These are phyloP conservation scores for Gisinianus flammeolus DNA, from an alignment of 2,888 invertebrate genomes.

Conservation along the genomic window DNA sequence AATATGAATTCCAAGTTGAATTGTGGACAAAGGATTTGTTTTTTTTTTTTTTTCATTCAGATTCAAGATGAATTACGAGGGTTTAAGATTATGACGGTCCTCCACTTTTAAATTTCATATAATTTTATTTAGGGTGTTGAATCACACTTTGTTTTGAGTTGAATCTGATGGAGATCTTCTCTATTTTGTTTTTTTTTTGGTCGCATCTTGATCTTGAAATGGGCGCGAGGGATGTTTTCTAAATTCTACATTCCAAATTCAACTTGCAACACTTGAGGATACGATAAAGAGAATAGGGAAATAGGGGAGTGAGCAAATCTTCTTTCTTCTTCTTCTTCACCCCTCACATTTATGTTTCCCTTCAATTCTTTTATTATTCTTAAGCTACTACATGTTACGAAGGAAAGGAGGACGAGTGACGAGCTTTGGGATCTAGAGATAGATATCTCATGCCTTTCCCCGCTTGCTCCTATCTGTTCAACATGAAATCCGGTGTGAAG, in stretches of 20 bases:
- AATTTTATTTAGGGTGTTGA: no score
- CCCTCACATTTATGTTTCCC: conserved; percentile 26
- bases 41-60: background rate
- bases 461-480: background rate
- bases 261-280: background rate
- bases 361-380: background rate
- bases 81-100: background rate
- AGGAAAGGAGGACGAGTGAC: background rate
- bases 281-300: background rate
- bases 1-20: no score
- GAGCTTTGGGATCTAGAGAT: background rate
- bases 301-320: conserved; percentile 1
- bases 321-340: conserved; percentile 18
- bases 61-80: conserved; percentile 7
- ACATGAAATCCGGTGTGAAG: background rate
- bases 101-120: background rate
- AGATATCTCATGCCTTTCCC: background rate
- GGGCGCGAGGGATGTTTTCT: background rate
- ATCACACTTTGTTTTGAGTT: no score
- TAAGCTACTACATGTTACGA: background rate
- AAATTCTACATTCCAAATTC: background rate
- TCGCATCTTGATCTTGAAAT: background rate
- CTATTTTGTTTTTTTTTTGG: background rate
- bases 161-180: no score
- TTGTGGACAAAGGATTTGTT: background rate